Conservation (phyloP, 2,113 vertebrate species). For the Holacanthus passer region DNA sequence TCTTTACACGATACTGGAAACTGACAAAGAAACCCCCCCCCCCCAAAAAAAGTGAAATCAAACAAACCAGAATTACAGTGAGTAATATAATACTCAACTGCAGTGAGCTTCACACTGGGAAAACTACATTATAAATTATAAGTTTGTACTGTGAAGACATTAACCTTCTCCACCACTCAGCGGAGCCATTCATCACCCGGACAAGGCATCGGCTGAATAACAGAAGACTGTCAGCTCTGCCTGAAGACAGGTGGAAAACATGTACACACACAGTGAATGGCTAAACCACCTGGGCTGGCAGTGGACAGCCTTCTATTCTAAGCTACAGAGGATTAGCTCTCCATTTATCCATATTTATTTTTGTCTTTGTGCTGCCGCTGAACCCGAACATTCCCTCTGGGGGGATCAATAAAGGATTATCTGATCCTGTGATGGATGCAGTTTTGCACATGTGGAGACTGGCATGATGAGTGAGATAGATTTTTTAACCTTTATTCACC, state of each 20-base stretch:
- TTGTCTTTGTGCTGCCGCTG: too few relatives aligned
- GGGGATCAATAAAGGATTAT: too few relatives aligned
- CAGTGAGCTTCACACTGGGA: neutral
- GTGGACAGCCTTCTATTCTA: neutral
- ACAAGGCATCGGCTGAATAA: constrained; percentile 30
- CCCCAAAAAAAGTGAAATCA: neutral
- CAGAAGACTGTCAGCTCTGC: constrained; percentile 48
- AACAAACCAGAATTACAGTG: too few relatives aligned
- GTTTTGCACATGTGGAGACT: neutral
- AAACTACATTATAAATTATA: constrained; percentile 5
- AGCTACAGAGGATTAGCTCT: neutral
- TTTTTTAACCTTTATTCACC: neutral
- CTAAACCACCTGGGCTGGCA: constrained; percentile 41
- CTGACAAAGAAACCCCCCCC: neutral
- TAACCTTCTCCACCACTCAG: constrained; percentile 7
- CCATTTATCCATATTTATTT: too few relatives aligned
- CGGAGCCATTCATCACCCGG: constrained; percentile 50
- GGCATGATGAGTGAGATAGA: constrained; percentile 6
- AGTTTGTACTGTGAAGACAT: neutral
- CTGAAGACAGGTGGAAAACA: constrained; percentile 39
- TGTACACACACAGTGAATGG: constrained; percentile 9
- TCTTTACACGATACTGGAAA: neutral
- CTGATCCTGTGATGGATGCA: constrained; percentile 29
- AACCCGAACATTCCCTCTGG: too few relatives aligned
- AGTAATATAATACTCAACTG: neutral